These are phyloP conservation scores for Thaleichthys pacificus DNA, from an alignment of 2,797 vertebrate genomes.

Conservation along the genomic window DNA sequence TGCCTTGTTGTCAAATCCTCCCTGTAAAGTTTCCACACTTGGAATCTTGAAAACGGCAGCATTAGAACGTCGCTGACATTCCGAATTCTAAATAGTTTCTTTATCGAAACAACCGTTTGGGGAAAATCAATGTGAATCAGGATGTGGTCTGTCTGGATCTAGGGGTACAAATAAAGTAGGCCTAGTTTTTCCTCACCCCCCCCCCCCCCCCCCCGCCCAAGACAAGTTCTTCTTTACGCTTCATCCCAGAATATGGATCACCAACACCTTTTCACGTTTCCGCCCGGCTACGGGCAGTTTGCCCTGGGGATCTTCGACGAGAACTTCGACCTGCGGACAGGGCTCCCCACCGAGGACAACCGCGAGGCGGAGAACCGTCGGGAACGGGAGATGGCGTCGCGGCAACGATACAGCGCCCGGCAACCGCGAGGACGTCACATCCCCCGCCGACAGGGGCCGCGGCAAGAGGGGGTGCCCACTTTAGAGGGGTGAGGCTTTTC, in stretches of 20 bases:
- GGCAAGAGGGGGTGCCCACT: slow-evolving; percentile 92
- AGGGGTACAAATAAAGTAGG: no score
- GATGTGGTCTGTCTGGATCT: no score
- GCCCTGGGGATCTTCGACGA: slow-evolving; percentile 93
- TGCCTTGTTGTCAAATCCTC: no score
- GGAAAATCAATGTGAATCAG: no score
- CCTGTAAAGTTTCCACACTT: no score
- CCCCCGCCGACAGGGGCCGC: slow-evolving; percentile 81
- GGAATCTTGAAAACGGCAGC: no score
- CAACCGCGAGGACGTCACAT: slow-evolving; percentile 89
- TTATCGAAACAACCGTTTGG: no score
- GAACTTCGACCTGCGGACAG: slow-evolving; percentile 86
- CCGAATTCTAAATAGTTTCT: no score
- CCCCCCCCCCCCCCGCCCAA: no score
- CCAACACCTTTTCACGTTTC: slow-evolving; percentile 89
- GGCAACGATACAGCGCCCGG: slow-evolving; percentile 85
- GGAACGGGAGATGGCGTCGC: slow-evolving; percentile 88
- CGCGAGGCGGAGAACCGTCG: slow-evolving; percentile 86
- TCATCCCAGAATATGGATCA: slow-evolving; percentile 83
- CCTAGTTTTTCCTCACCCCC: no score
- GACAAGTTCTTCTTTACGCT: background rate
- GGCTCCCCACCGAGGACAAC: slow-evolving; percentile 80
- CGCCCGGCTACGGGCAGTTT: slow-evolving; percentile 89
- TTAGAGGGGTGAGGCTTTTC: slow-evolving; percentile 83
- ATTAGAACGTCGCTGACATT: no score